Percentiles rank a stretch among this genome's conserved stretches.
Conservation (phyloP, 2,797 vertebrate genomes). For the Phoebastria nigripes region DNA sequence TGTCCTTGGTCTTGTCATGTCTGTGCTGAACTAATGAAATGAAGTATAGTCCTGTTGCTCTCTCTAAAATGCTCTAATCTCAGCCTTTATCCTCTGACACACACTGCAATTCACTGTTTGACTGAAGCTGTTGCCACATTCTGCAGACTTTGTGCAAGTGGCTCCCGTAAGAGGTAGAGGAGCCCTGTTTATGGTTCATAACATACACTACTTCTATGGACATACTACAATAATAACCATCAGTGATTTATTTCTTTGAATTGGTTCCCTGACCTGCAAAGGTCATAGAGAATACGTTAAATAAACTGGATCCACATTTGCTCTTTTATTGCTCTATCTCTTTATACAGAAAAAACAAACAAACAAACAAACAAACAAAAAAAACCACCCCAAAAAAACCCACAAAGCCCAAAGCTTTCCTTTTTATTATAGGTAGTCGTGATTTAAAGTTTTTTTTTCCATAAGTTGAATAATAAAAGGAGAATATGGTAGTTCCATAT, state of each 20-base stretch:
- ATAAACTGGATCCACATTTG: neutral
- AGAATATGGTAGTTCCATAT: neutral
- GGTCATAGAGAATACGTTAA: neutral
- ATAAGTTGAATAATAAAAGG: neutral
- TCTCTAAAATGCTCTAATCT: slow-evolving; percentile 24
- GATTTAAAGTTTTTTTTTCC: neutral
- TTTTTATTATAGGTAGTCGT: neutral
- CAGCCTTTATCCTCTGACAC: neutral
- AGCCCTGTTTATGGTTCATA: neutral
- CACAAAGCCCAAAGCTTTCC: neutral
- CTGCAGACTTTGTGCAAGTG: neutral
- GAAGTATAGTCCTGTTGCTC: neutral
- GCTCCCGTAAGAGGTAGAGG: neutral
- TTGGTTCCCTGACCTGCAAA: neutral
- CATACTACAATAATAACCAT: neutral
- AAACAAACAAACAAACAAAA: neutral
- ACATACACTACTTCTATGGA: neutral
- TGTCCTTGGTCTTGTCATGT: neutral
- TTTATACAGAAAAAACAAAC: neutral
- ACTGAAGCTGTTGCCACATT: neutral
- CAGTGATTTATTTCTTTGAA: neutral
- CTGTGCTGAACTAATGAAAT: neutral
- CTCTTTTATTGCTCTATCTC: neutral
- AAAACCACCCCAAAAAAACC: too few relatives aligned
- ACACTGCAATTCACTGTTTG: neutral